Evolutionary conservation across 2,113 vertebrate species (phyloP).

Genomic region (Microcebus jonahi): DNA sequence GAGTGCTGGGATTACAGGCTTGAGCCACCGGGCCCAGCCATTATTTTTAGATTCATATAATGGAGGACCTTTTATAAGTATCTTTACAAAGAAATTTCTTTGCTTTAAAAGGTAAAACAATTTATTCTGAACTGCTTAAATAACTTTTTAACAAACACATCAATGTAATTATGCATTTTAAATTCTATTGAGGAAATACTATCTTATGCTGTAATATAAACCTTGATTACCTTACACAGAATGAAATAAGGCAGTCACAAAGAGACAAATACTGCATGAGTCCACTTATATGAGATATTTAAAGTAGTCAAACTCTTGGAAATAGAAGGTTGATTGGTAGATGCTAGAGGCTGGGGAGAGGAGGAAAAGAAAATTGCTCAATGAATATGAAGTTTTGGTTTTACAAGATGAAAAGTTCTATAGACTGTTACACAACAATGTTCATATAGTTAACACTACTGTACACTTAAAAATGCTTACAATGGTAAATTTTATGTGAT

Average conservation of each 20-base stretch:
- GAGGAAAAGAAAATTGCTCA: not conserved
- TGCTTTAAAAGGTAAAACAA: not conserved
- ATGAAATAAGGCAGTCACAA: not conserved
- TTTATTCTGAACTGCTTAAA: not conserved
- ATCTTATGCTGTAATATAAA: not conserved
- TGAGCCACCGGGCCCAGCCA: no score
- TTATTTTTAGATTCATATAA: not conserved
- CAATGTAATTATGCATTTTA: not conserved
- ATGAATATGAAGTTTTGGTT: not conserved
- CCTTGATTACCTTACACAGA: not conserved
- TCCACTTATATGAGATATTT: not conserved
- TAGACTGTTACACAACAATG: not conserved
- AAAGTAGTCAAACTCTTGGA: not conserved
- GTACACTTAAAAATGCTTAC: not conserved
- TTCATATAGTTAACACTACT: not conserved
- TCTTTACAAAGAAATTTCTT: not conserved
- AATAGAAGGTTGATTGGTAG: not conserved
- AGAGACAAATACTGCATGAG: not conserved
- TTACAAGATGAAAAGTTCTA: not conserved
- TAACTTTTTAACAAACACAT: not conserved
- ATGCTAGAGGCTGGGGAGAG: rapidly evolving
- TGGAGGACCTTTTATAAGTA: not conserved
- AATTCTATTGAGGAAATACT: not conserved
- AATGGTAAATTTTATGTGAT: not conserved
- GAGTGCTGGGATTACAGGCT: no score